Conservation (phyloP, 2,888 invertebrate genomes). For the Myopa tessellatipennis region DNA sequence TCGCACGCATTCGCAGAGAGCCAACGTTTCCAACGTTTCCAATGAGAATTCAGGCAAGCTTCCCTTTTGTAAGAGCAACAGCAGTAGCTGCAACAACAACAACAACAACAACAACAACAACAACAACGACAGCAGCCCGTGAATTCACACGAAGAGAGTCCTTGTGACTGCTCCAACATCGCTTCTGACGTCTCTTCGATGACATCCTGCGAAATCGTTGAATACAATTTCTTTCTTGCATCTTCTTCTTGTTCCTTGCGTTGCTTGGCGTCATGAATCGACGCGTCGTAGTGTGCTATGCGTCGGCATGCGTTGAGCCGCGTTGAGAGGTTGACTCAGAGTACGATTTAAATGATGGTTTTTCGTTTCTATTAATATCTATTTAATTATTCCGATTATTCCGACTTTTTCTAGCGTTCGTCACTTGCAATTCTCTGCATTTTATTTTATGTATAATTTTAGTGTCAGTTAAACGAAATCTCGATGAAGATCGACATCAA, state of each 20-base stretch:
- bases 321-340: not conserved
- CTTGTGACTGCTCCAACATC: not conserved
- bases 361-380: not conserved
- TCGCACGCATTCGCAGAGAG: not conserved
- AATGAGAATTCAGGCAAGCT: conserved; percentile 10
- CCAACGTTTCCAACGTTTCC: conserved; percentile 4
- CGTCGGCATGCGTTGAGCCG: conserved; percentile 37
- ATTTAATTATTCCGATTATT: too few species aligned
- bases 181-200: conserved; percentile 51
- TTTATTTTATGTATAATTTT: too few species aligned
- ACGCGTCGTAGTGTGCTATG: conserved; percentile 33
- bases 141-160: not conserved
- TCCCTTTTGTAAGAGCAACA: conserved; percentile 4
- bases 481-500: too few species aligned
- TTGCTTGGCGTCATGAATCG: conserved; percentile 35
- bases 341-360: too few species aligned
- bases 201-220: conserved; percentile 36
- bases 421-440: too few species aligned
- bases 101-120: not conserved
- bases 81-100: conserved; percentile 1
- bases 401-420: too few species aligned
- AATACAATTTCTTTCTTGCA: not conserved
- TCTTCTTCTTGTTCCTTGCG: not conserved
- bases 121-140: not conserved
- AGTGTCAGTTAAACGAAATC: too few species aligned